Evolutionary conservation across 2,797 vertebrate genomes (phyloP).

Genomic region (Melanotaenia boesemani): DNA sequence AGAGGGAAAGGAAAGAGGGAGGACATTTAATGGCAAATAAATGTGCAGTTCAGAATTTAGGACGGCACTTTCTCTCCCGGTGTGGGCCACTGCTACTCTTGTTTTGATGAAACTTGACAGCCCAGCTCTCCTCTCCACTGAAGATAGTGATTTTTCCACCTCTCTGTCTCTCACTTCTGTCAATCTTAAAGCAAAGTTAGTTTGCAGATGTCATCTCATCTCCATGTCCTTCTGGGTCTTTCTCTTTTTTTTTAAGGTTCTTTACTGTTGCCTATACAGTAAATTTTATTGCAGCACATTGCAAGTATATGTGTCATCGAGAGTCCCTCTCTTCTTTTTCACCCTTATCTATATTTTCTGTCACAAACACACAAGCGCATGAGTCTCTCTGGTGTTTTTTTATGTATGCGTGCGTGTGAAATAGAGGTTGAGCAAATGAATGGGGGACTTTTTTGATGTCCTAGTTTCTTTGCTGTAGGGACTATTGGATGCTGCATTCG

Average conservation of each 20-base stretch:
- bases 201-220: conserved; percentile 38
- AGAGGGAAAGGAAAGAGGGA: conserved; percentile 25
- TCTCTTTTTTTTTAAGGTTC: background rate
- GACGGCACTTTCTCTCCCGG: conserved; percentile 27
- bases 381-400: conserved; percentile 55
- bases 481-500: conserved; percentile 41
- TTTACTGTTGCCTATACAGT: conserved; percentile 19
- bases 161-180: conserved; percentile 20
- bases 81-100: conserved; percentile 46
- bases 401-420: conserved; percentile 42
- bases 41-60: conserved; percentile 54
- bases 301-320: conserved; percentile 18
- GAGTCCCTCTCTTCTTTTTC: conserved; percentile 1
- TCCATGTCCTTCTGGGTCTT: conserved; percentile 3
- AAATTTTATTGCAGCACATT: conserved; percentile 47
- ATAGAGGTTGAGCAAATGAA: conserved; percentile 37
- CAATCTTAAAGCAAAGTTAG: conserved; percentile 15
- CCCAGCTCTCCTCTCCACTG: conserved; percentile 20
- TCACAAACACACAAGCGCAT: conserved; percentile 16
- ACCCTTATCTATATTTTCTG: conserved; percentile 3
- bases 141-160: conserved; percentile 28
- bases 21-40: conserved; percentile 43
- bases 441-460: conserved; percentile 40
- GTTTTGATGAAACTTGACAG: conserved; percentile 47
- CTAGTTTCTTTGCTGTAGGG: conserved; percentile 53